Base-by-base conservation (phyloP, 2,888 invertebrate species). In the Dendrolimus pini region DNA sequence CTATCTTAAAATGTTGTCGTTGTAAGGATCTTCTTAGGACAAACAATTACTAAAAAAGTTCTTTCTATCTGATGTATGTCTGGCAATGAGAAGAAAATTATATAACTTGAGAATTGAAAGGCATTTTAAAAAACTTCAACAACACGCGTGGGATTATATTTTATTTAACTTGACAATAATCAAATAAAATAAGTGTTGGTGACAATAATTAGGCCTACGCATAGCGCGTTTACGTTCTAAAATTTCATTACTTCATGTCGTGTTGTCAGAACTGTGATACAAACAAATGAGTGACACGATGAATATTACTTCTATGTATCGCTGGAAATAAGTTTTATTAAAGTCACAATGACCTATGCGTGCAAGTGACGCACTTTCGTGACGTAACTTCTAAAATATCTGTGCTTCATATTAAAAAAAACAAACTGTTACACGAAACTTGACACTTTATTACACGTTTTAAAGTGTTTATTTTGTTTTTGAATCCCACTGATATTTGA, bases 271-370 rank as follows among this genome's bases (percentile, higher is more conserved):
- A 63, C 42, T 60, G 60, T 64, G 58, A 30, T 47, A 60, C 55
- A 61, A 41, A 62, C 60, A 55, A 56, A 60, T 60, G 61, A 69
- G 60, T 58, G 56, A 65, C 64, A 68, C 58, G 58, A 64, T 54
- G 30, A 30, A 30, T 30, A 60, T 41, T 14, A 53, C 55, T 63
- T 65, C 63, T 53, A 59, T 54, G 58, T 65, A 72, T 65, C 55
- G 62, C 60, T 62, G 59, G 60, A 68, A 71, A 74, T 66, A 67
- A 68, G 69, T 75, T 72, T 69, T 70, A 69, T 69, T 71, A 59
- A 68, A 63, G 65, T 69, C 68, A 66, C 66, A 59, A 67, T 68
- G 69, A 66, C 66, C 62, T 71, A 73, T 65, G 72, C 69, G 69
- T 75, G 78, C 63, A 64, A 63, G 60, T 60, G 62, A 64, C 62